Conservation (phyloP, 2,797 vertebrate species). For the Antrozous pallidus region DNA sequence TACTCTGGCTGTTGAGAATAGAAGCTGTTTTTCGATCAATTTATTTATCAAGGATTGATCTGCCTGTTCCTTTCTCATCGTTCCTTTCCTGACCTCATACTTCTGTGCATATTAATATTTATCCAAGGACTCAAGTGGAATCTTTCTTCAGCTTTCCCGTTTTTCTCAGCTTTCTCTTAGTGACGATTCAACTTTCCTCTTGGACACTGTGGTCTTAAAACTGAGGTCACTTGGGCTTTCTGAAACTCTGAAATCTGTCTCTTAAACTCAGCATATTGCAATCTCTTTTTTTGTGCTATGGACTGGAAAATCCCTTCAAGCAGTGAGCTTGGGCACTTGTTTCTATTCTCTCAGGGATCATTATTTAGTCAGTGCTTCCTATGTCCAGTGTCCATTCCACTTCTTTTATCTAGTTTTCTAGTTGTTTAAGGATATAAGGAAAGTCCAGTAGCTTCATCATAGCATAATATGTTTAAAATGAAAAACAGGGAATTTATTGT, state of each 20-base stretch:
- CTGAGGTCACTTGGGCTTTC: not conserved
- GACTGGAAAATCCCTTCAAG: not conserved
- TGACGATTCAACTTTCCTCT: not conserved
- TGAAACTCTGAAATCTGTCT: not conserved
- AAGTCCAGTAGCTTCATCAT: not conserved
- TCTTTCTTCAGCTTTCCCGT: not conserved
- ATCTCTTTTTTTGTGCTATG: not conserved
- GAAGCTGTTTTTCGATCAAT: not conserved
- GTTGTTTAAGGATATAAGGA: not conserved
- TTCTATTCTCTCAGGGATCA: not conserved
- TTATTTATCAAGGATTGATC: not conserved
- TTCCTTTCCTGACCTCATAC: not conserved
- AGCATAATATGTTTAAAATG: not conserved
- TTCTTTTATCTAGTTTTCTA: not conserved
- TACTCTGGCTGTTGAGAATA: not conserved
- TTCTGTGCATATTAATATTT: not conserved
- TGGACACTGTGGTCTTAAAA: not conserved
- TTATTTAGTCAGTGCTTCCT: not conserved
- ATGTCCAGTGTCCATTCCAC: not conserved
- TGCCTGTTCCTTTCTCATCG: not conserved
- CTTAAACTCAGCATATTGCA: not conserved
- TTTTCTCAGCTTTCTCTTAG: not conserved
- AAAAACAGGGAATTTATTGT: not conserved
- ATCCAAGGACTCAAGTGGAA: not conserved
- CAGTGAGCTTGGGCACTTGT: not conserved